Conservation (phyloP, 2,888 invertebrate genomes). For the Caenorhabditis drosophilae region DNA sequence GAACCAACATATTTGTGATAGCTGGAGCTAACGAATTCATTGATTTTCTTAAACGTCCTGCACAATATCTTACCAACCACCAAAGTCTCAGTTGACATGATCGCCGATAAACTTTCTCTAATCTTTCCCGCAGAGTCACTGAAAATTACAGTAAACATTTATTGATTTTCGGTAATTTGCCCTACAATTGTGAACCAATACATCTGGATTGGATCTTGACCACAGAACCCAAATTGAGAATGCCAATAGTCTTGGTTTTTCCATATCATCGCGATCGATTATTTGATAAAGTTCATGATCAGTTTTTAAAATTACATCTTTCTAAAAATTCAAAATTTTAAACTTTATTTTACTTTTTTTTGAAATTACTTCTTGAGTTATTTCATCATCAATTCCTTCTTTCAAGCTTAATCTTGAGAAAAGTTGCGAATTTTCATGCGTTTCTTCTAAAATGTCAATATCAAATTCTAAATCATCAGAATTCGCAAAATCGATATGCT, state of each 20-base stretch:
- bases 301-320: constrained; percentile 38
- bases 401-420: constrained; percentile 43
- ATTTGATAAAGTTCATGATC: constrained; percentile 52
- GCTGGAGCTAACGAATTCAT: constrained; percentile 98
- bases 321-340: constrained; percentile 18
- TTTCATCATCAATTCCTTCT: constrained; percentile 47
- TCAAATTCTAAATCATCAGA: constrained; percentile 72
- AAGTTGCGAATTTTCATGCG: constrained; percentile 43
- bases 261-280: constrained; percentile 53
- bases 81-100: constrained; percentile 69
- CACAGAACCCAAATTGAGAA: constrained; percentile 61
- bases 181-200: constrained; percentile 55
- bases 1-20: constrained; percentile 93
- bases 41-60: constrained; percentile 88
- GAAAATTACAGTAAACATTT: constrained; percentile 21
- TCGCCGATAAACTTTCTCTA: constrained; percentile 71
- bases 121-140: constrained; percentile 70
- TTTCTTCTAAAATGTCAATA: constrained; percentile 58
- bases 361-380: constrained; percentile 20
- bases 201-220: constrained; percentile 50
- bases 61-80: constrained; percentile 84
- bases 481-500: constrained; percentile 89
- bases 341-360: neutral
- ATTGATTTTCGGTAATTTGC: neutral
- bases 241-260: constrained; percentile 54